These are phyloP conservation scores for Hydrozoanthus tunicans DNA, from an alignment of 64 coral and sea anemone genomes.

Conservation along the genomic window DNA sequence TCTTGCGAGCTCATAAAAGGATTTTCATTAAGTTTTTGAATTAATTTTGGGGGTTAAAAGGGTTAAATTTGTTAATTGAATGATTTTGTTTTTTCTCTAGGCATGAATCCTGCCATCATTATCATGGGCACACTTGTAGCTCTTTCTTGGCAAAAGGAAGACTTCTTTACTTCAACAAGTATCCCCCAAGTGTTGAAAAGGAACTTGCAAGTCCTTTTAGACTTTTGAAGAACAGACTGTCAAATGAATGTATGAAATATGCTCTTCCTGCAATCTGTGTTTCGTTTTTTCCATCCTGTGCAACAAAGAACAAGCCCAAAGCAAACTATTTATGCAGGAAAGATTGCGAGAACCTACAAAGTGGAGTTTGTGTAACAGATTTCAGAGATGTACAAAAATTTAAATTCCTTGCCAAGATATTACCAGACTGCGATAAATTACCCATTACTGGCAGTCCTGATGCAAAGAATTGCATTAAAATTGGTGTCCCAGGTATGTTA, in stretches of 20 bases:
- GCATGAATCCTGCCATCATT: slow-evolving; percentile 85
- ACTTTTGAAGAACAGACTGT: slow-evolving; percentile 57
- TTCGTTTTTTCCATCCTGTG: slow-evolving; percentile 81
- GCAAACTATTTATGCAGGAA: slow-evolving; percentile 75
- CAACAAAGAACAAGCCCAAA: slow-evolving; percentile 61
- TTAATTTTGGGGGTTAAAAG: too few relatives aligned
- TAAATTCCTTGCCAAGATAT: slow-evolving; percentile 48
- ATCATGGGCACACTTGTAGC: slow-evolving; percentile 79
- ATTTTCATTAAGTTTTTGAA: too few relatives aligned
- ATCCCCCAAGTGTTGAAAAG: slow-evolving; percentile 76
- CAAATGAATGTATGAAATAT: slow-evolving; percentile 78
- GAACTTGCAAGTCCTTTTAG: slow-evolving; percentile 67
- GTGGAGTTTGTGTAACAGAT: slow-evolving; percentile 75
- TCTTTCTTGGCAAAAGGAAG: slow-evolving; percentile 77
- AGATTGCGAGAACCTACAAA: slow-evolving; percentile 87
- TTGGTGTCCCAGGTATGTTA: slow-evolving; percentile 72
- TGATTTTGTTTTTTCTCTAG: slow-evolving; percentile 49
- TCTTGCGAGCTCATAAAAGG: too few relatives aligned
- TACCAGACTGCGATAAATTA: slow-evolving; percentile 78
- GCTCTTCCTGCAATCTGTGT: slow-evolving; percentile 84
- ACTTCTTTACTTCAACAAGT: slow-evolving; percentile 80
- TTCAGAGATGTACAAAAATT: slow-evolving; percentile 55
- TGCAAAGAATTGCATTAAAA: slow-evolving; percentile 64
- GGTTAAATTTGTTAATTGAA: too few relatives aligned
- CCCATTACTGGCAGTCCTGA: slow-evolving; percentile 42